Evolutionary conservation across 2,797 vertebrate genomes (phyloP), one percentile per base, ranked within the genome.

Genomic region (Podarcis lilfordi): DNA sequence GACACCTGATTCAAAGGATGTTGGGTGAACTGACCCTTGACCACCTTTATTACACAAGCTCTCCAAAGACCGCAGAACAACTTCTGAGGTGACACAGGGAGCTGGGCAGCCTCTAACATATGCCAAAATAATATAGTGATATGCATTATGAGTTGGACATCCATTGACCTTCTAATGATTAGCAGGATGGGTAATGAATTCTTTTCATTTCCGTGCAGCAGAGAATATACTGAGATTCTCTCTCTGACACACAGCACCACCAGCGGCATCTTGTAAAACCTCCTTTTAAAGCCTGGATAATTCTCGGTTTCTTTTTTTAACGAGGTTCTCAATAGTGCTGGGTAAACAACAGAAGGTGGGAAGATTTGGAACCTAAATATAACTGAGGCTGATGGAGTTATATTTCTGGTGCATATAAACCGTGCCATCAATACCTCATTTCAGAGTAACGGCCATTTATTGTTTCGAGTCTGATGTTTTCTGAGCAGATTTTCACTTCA

Each of bases 291-390:
- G 61, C 92, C 93, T 88, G 89, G 75, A 86, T 84, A 71, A 3
- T 90, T 61, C 87, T 95, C 91, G 83, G 91, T 82, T 82, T 74
- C 71, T 93, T 95, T 93, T 95, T 93, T 93, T 87, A 91, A 84
- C 76, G 78, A 84, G 82, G 77, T 86, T 94, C 94, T 89, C 83
- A 92, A 84, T 91, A 86, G 55, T 8, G 77, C 87, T 94, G 93
- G 80, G 87, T 92, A 95, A 96, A 94, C 92, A 93, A 85, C 90
- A 94, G 94, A 94, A 94, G 89, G 86, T 93, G 89, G 78, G 76
- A 94, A 95, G 91, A 91, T 94, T 92, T 92, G 93, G 91, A 95
- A 59, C 86, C 94, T 95, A 95, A 94, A 93, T 94, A 93, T 92
- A 95, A 84, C 69, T 84, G 88, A 92, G 86, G 80, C 90, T 91